These are phyloP conservation scores for Platyscapa corneri DNA, from an alignment of 1,140 invertebrate species.

Conservation along the genomic window DNA sequence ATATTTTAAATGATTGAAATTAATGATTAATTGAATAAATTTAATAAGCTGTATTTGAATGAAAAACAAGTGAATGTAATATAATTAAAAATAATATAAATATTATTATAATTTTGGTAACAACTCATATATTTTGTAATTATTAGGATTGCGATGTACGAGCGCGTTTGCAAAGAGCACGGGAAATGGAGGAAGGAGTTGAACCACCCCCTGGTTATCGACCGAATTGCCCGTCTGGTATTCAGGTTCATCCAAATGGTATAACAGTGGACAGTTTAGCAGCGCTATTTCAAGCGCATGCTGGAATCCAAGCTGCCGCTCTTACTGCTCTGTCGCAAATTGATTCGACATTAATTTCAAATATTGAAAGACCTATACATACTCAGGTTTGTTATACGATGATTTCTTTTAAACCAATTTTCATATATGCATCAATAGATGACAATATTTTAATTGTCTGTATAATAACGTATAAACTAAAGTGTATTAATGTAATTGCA, in stretches of 20 bases:
- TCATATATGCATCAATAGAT: neutral
- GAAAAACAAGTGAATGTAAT: neutral
- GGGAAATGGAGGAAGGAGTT: conserved; percentile 86
- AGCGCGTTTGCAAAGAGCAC: conserved; percentile 80
- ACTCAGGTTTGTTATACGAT: conserved; percentile 79
- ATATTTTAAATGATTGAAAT: neutral
- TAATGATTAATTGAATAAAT: neutral
- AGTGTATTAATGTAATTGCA: too few relatives aligned
- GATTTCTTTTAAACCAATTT: neutral
- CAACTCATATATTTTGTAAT: neutral
- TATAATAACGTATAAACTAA: too few relatives aligned
- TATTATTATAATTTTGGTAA: neutral
- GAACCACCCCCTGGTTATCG: conserved; percentile 80
- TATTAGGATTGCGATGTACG: conserved; percentile 81
- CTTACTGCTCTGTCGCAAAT: conserved; percentile 74
- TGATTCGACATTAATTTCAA: conserved; percentile 71
- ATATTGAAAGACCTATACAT: conserved; percentile 78
- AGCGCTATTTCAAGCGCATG: conserved; percentile 77
- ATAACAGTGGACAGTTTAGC: conserved; percentile 78
- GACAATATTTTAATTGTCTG: neutral
- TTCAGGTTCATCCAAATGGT: conserved; percentile 77
- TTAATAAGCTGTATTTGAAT: too few relatives aligned
- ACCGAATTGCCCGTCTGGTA: conserved; percentile 68
- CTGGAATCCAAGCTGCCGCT: conserved; percentile 73
- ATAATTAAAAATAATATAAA: neutral